phyloP scores from a whole-genome alignment of 2,888 invertebrate species.

The Hoplodrina ambigua region DNA sequence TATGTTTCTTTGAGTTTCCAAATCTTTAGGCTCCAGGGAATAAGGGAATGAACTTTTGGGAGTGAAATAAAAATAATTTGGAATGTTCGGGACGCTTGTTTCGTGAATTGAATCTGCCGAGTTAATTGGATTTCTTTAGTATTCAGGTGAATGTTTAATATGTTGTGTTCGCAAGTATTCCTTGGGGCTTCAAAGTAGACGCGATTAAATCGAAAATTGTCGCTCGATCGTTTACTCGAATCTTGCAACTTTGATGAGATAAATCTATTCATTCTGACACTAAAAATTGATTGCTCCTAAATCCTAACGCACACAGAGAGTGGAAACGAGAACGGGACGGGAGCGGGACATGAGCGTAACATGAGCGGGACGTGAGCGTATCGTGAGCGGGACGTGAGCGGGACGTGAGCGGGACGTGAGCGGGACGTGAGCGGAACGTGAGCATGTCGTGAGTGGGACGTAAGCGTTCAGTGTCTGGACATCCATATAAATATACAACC shows the following conservation, averaged over 20 bases:
- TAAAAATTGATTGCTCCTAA: slow-evolving; percentile 20
- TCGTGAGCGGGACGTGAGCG: too few relatives aligned
- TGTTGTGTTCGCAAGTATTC: slow-evolving; percentile 47
- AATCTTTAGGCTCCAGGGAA: slow-evolving; percentile 39
- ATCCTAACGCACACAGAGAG: not conserved
- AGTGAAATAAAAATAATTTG: slow-evolving; percentile 50
- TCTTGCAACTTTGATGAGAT: slow-evolving; percentile 34
- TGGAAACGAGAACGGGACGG: too few relatives aligned
- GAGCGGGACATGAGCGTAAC: too few relatives aligned
- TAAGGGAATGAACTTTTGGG: slow-evolving; percentile 46
- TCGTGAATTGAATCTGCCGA: slow-evolving; percentile 54
- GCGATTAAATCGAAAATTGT: slow-evolving; percentile 44
- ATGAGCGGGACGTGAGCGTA: too few relatives aligned
- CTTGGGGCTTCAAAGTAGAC: slow-evolving; percentile 24
- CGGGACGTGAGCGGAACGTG: too few relatives aligned
- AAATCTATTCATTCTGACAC: not conserved
- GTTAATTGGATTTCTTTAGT: slow-evolving; percentile 58
- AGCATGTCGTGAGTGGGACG: too few relatives aligned
- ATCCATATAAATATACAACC: too few relatives aligned
- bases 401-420: too few relatives aligned
- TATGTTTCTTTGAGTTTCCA: slow-evolving; percentile 38
- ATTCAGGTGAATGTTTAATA: slow-evolving; percentile 54
- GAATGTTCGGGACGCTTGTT: slow-evolving; percentile 45
- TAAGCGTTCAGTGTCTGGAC: too few relatives aligned
- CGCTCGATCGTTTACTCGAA: slow-evolving; percentile 17